Evolutionary conservation across 2,113 vertebrate genomes (phyloP), one percentile per base, ranked within the genome.

Genomic region (Turdus rufiventris): DNA sequence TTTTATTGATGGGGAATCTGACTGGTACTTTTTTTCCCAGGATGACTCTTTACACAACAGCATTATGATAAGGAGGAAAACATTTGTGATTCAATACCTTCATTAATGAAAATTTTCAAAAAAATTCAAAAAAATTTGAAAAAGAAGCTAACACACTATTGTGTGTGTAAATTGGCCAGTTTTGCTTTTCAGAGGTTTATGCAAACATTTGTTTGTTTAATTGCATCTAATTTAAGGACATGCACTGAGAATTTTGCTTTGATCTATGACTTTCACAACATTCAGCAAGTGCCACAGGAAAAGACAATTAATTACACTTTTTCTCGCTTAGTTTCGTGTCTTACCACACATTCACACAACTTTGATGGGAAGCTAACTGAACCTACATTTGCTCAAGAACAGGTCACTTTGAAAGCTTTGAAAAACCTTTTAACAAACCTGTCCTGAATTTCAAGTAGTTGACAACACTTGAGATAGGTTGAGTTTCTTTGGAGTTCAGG

Each of bases 131-230:
- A 43, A 40, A 10, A 57, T 60, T 45, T 48, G 14, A 57, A 56
- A 77, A 54, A 71, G 5, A 33, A 48, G 21, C n/a, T 26, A 36
- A 36, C 25, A 16, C 23, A 81, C 36, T 29, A 3, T 8, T 10
- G 16, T 0, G 0, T 54, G 36, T 48, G 29, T 78, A 68, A 89
- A 75, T 56, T 63, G 28, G 14, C 23, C 8, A 4, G 23, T 11
- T 93, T 57, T 86, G 73, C 92, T 91, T 94, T 96, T 74, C 68
- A 95, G 80, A 86, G 61, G 93, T 93, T 94, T 81, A 63, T 92
- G 43, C 76, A 81, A 88, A 93, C 26, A 24, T 11, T 90, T 83
- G 38, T 62, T 94, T 92, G 15, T 91, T 91, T 91, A 78, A 81
- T 89, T 61, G 63, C n/a, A 34, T 92, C 89, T 89, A 75, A 81